Percentiles rank a stretch among this genome's conserved stretches.
phyloP scores from a whole-genome alignment of 2,113 vertebrate genomes.

The Oophaga pumilio region DNA sequence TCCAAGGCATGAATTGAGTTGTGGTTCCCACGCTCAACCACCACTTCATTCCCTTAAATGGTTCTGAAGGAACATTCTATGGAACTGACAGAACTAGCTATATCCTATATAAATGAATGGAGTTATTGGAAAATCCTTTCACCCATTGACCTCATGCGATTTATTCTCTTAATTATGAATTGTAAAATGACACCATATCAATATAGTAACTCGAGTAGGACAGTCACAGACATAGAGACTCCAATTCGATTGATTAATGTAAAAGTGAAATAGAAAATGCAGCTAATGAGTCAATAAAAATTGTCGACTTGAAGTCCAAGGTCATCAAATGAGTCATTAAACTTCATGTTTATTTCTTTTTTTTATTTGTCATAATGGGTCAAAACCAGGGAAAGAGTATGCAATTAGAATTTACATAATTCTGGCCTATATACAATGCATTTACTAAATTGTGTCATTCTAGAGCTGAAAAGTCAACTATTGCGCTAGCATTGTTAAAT shows the following conservation, averaged over 20 bases:
- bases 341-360: neutral
- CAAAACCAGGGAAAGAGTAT: neutral
- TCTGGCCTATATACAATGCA: no score
- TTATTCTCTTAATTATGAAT: neutral
- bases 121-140: no score
- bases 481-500: neutral
- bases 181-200: neutral
- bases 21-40: no score
- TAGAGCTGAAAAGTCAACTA: no score
- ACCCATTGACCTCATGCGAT: no score
- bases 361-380: neutral
- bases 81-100: no score
- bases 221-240: neutral
- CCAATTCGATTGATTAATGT: neutral
- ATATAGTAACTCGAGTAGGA: neutral
- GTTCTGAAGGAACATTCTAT: no score
- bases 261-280: slow-evolving; percentile 18
- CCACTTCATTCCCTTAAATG: no score
- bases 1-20: no score
- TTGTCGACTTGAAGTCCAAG: neutral
- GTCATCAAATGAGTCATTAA: neutral
- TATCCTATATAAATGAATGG: no score
- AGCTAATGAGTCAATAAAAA: neutral
- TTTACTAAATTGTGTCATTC: no score
- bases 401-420: neutral